phyloP scores from a whole-genome alignment of 2,888 invertebrate species.

The Drosophila peninsularis region DNA sequence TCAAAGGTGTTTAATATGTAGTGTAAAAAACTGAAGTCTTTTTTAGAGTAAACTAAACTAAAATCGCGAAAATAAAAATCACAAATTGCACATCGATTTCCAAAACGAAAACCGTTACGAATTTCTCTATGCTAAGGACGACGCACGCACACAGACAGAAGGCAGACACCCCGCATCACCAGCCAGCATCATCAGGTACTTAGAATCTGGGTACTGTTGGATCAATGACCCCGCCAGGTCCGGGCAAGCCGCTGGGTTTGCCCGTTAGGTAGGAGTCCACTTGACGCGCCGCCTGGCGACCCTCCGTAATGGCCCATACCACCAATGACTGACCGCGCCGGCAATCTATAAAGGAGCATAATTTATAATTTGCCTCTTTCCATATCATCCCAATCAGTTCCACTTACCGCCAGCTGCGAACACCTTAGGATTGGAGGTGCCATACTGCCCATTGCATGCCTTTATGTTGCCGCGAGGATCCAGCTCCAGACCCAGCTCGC shows the following conservation, averaged over 20 bases:
- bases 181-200: conserved; percentile 39
- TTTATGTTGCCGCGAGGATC: conserved; percentile 97
- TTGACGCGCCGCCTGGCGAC: conserved; percentile 98
- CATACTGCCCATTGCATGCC: conserved; percentile 91
- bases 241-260: conserved; percentile 92
- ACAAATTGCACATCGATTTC: conserved; percentile 66
- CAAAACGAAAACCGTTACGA: conserved; percentile 33
- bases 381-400: neutral
- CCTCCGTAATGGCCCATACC: conserved; percentile 99
- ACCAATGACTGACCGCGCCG: conserved; percentile 99
- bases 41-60: conserved; percentile 72
- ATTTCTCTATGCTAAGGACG: conserved; percentile 69
- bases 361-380: neutral
- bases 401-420: conserved; percentile 97
- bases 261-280: conserved; percentile 94
- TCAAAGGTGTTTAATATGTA: conserved; percentile 56
- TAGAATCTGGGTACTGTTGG: conserved; percentile 64
- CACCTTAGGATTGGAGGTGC: conserved; percentile 92
- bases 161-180: conserved; percentile 40
- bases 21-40: conserved; percentile 74
- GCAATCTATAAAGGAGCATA: conserved; percentile 89
- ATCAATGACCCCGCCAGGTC: conserved; percentile 94
- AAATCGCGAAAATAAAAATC: conserved; percentile 79
- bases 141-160: conserved; percentile 69
- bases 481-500: conserved; percentile 91